Evolutionary conservation across 1,140 invertebrate genomes (phyloP).

Genomic region (Drosophila repleta): DNA sequence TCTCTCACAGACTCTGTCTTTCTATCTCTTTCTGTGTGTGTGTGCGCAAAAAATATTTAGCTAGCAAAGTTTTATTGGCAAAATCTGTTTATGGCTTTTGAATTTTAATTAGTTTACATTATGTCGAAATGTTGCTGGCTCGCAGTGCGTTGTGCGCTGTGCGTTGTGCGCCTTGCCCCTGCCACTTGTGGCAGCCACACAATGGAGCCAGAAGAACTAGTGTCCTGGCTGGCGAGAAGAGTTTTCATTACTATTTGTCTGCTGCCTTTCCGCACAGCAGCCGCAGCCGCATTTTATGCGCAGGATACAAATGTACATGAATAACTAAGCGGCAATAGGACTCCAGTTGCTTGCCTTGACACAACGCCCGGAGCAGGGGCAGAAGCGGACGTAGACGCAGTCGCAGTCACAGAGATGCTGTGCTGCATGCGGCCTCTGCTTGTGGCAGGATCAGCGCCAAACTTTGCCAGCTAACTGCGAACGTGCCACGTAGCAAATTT

Average conservation of each 20-base stretch:
- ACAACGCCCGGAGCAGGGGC: neutral
- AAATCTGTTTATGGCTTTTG: slow-evolving; percentile 84
- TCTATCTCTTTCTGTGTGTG: slow-evolving; percentile 12
- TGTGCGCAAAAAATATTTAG: slow-evolving; percentile 79
- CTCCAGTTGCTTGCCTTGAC: slow-evolving; percentile 8
- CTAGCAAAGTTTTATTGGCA: slow-evolving; percentile 83
- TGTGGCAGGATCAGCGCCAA: slow-evolving; percentile 60
- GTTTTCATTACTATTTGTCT: slow-evolving; percentile 82
- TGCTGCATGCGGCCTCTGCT: slow-evolving; percentile 24
- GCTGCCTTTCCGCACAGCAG: slow-evolving; percentile 83
- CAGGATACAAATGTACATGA: slow-evolving; percentile 82
- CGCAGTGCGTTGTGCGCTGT: no score
- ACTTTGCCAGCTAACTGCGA: slow-evolving; percentile 64
- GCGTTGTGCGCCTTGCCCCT: neutral
- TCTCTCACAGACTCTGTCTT: no score
- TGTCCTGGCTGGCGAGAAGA: slow-evolving; percentile 68
- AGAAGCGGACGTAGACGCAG: no score
- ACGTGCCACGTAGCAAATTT: slow-evolving; percentile 80
- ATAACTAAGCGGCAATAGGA: slow-evolving; percentile 69
- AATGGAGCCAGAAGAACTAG: slow-evolving; percentile 62
- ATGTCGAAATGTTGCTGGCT: slow-evolving; percentile 76
- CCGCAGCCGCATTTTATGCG: slow-evolving; percentile 82
- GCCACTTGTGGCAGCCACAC: slow-evolving; percentile 29
- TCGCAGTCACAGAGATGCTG: slow-evolving; percentile 8
- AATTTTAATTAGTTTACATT: slow-evolving; percentile 84